phyloP scores from a whole-genome alignment of 2,888 invertebrate species.

The Sphaerophoria rueppellii region DNA sequence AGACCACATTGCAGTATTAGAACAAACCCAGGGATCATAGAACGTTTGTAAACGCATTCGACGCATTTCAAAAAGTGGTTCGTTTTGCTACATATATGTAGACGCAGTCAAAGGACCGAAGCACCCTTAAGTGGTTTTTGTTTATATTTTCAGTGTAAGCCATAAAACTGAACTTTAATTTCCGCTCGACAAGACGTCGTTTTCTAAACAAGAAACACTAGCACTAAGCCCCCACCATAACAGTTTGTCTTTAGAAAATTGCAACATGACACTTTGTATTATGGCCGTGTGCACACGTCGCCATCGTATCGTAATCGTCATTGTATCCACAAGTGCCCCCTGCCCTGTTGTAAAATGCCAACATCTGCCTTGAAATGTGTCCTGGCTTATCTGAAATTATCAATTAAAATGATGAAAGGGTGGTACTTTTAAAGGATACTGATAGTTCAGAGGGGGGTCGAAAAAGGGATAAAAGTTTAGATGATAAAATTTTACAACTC shows the following conservation, averaged over 20 bases:
- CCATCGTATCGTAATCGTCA: too few relatives aligned
- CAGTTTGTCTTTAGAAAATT: slow-evolving; percentile 63
- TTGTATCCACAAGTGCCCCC: slow-evolving; percentile 21
- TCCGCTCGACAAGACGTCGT: slow-evolving; percentile 57
- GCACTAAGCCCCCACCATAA: slow-evolving; percentile 43
- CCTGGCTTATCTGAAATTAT: slow-evolving; percentile 65
- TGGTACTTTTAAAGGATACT: neutral
- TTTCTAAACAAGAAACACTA: neutral
- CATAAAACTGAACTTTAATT: slow-evolving; percentile 73
- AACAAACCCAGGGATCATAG: neutral
- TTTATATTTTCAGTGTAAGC: slow-evolving; percentile 68
- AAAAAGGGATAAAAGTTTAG: neutral
- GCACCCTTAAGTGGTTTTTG: slow-evolving; percentile 66
- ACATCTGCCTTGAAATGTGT: slow-evolving; percentile 62
- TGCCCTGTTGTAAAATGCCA: slow-evolving; percentile 34
- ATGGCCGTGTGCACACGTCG: slow-evolving; percentile 63
- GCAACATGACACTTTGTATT: slow-evolving; percentile 65
- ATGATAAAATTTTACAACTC: slow-evolving; percentile 67
- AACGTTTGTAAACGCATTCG: slow-evolving; percentile 61
- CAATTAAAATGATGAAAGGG: slow-evolving; percentile 34
- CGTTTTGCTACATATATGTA: slow-evolving; percentile 16
- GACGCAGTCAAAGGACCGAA: neutral
- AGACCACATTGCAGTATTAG: slow-evolving; percentile 54
- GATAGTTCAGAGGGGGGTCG: slow-evolving; percentile 36
- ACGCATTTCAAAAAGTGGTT: slow-evolving; percentile 68